Base-by-base conservation (phyloP, 2,888 invertebrate genomes). In the Hirtodrosophila confusa region DNA sequence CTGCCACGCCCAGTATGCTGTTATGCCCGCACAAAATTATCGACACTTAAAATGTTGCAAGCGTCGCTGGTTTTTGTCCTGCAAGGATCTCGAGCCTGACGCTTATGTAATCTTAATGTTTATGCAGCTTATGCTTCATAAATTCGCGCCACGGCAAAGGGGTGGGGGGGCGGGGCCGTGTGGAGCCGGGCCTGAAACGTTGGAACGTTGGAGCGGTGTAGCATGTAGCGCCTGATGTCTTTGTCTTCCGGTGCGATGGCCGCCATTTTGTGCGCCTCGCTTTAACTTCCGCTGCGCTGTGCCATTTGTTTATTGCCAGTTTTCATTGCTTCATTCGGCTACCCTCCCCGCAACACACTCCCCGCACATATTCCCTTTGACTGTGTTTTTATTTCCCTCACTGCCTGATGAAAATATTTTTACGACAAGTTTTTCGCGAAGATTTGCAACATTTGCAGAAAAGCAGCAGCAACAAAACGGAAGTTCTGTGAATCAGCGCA, bases 61-160 rank as follows among this genome's bases (percentile, higher is more conserved):
- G 71, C 80, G 62, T 69, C 65, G 85, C 71, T 66, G 65, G 61
- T 65, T 64, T 62, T 39, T 55, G 62, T 55, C 64, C 65, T 68
- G 85, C 66, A 64, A 60, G 58, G 47, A 68, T 66, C 75, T 75
- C 63, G 55, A 69, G 79, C 69, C 84, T 55, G 71, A 69, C 83
- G 83, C 77, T 88, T 84, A 79, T 86, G 83, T 84, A 88, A 84
- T 82, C 83, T 88, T 83, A 84, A 84, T 84, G 86, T 88, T 84
- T 82, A 84, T 84, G 77, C 88, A 88, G 87, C 80, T 84, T 88
- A 84, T 86, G 83, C 88, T 88, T 86, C 86, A 84, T 84, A 88
- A 84, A 88, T 83, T 84, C 66, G 53, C 63, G 53, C 63, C 50
- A n/a, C 11, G 37, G 10, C 29, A 17, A 23, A 31, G 12, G 10